These are phyloP conservation scores for Calcarius lapponicus DNA, from an alignment of 2,797 vertebrate genomes.

Conservation along the genomic window DNA sequence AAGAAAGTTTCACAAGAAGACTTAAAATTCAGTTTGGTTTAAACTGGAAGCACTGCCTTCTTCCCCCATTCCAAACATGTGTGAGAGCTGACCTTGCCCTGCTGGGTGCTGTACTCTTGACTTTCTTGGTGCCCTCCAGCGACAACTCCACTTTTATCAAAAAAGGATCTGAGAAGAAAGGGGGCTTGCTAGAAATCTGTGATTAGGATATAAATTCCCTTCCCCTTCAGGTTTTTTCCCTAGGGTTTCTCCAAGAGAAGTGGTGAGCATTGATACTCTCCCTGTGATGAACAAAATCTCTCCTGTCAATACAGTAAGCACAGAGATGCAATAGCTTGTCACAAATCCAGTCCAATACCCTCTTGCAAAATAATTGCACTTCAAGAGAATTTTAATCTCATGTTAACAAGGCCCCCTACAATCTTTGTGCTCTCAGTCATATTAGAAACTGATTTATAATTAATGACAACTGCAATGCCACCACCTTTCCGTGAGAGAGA, in stretches of 20 bases:
- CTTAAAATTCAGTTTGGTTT: neutral
- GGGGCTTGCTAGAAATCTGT: neutral
- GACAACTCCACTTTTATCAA: neutral
- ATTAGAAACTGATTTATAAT: conserved; percentile 75
- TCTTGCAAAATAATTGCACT: conserved; percentile 68
- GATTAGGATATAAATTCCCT: neutral
- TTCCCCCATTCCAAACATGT: accelerated
- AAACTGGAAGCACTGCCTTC: neutral
- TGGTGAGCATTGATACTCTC: neutral
- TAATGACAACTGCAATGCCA: conserved; percentile 64
- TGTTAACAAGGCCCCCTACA: conserved; percentile 69
- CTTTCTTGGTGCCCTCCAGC: neutral
- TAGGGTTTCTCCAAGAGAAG: neutral
- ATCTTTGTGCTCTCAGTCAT: conserved; percentile 64
- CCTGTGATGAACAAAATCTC: neutral
- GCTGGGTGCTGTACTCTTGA: neutral
- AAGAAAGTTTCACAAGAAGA: neutral
- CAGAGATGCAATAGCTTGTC: neutral
- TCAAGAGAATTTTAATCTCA: conserved; percentile 68
- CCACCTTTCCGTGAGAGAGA: conserved; percentile 37
- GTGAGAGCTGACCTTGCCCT: neutral
- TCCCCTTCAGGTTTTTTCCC: neutral
- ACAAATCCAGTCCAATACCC: conserved; percentile 31
- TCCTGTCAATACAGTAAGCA: neutral
- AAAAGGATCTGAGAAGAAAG: neutral